Base-by-base conservation (phyloP, 2,113 vertebrate species). In the Myrmecophaga tridactyla region DNA sequence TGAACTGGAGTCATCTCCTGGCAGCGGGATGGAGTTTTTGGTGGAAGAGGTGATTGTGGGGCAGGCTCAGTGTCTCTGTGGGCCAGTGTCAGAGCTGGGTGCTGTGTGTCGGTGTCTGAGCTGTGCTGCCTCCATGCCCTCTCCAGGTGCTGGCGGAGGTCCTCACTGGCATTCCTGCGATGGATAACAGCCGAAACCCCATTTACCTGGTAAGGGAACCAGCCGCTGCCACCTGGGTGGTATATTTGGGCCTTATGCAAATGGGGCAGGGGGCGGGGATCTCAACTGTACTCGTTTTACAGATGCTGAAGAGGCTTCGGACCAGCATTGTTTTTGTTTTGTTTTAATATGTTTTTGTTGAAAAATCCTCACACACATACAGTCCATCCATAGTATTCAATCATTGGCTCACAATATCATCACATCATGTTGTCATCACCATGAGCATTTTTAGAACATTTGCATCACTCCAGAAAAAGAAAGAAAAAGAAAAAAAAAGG, bases 101-200 rank as follows among this genome's bases (percentile, higher is more conserved):
- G n/a, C 41, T n/a, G 11, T 60, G 15, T 13, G 1, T 21, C 18
- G 56, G 17, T 34, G 15, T 72, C 15, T 39, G 41, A 89, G 39
- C 53, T 0, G 0, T 56, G 93, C 89, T 92, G 10, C 95, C 88
- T 81, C 84, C 58, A 29, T 85, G 14, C 69, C 63, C 62, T 89
- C 88, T 62, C 34, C 88, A 99, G 99, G 98, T 99, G 25, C 95
- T 99, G 90, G 98, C 98, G 13, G 99, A 99, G 96, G 93, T 98
- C 34, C 82, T 99, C 92, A 98, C 98, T 0, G 98, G 98, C 63
- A 89, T 98, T 18, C 98, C 98, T 53, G 98, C 98, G 0, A 63
- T 98, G 94, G 98, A 99, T 95, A 98, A 97, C 51, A 62, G 78
- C 87, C 98, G 98, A 48, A 94, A 97, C 7, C 98, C 98, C 0